Evolutionary conservation across 2,113 vertebrate genomes (phyloP), one percentile per base, ranked within the genome.

Genomic region (Hucho hucho): DNA sequence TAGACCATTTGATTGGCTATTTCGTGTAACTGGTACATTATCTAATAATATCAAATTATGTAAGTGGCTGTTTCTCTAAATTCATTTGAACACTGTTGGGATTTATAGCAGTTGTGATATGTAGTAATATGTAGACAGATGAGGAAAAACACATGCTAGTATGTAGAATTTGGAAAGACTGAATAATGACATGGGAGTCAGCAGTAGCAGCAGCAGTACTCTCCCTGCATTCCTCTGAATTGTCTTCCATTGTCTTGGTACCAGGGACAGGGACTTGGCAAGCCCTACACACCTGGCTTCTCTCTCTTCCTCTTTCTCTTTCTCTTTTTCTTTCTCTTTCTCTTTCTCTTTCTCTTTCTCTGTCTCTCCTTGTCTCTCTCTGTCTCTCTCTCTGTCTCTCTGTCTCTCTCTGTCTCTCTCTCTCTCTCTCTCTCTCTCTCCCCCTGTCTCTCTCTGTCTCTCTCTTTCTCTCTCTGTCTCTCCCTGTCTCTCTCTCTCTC

Each of bases 251-350:
- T 18, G 81, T 84, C 81, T 75, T 75, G 85, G 82, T 84, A 82
- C 84, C 88, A 88, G 90, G 86, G 87, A 89, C 92, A 91, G 89
- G 73, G 79, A 87, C 84, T 88, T 92, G 89, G 87, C 86, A 87
- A 84, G 80, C 87, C 81, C 86, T 84, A 76, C 87, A 76, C 87
- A 82, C 84, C 84, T 87, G 78, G 85, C 83, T 88, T 81, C 76
- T 82, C 75, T 69, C 75, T 82, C 79, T 79, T 84, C 84, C 79
- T 77, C 81, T 75, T 75, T 88, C 78, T 49, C 77, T 90, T 87
- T 87, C 89, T 90, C 79, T 74, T n/a, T n/a, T 28, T 29, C 4
- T 29, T 0, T 29, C 4, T 29, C 3, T 3, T 3, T n/a, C n/a
- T n/a, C n/a, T n/a, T n/a, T n/a, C n/a, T n/a, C n/a, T n/a, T n/a